Percentiles rank a stretch among this genome's conserved stretches.
phyloP scores from a whole-genome alignment of 2,888 invertebrate species.

The Lissocephala sabroskyi region DNA sequence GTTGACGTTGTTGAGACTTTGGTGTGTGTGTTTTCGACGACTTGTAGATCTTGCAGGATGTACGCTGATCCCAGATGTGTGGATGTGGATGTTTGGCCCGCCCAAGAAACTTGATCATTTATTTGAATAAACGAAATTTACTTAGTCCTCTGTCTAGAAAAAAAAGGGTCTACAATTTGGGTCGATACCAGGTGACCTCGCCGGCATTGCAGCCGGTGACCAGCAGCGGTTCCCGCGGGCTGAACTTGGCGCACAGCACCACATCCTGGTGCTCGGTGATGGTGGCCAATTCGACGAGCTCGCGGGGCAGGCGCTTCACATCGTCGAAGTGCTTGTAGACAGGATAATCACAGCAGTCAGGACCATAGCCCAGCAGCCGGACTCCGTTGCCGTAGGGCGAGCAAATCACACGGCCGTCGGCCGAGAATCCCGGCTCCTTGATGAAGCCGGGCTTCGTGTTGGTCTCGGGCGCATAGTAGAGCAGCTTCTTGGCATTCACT shows the following conservation, averaged over 20 bases:
- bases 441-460: slow-evolving; percentile 93
- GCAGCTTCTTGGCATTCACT: slow-evolving; percentile 82
- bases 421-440: slow-evolving; percentile 92
- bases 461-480: slow-evolving; percentile 88
- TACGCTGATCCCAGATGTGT: no score
- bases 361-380: slow-evolving; percentile 85
- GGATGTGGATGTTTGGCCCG: no score
- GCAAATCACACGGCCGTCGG: slow-evolving; percentile 91
- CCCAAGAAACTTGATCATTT: no score
- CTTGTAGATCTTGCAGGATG: no score
- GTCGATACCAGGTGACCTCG: slow-evolving; percentile 92
- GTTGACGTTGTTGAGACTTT: no score
- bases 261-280: slow-evolving; percentile 83
- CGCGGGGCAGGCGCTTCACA: slow-evolving; percentile 70
- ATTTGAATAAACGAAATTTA: no score
- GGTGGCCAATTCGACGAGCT: slow-evolving; percentile 79
- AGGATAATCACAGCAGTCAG: slow-evolving; percentile 84
- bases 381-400: slow-evolving; percentile 92
- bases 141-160: no score
- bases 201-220: slow-evolving; percentile 94
- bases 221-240: slow-evolving; percentile 87
- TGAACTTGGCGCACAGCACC: slow-evolving; percentile 92
- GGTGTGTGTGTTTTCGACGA: no score
- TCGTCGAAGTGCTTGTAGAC: slow-evolving; percentile 66
- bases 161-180: slow-evolving; percentile 69